Evolutionary conservation across 2,113 vertebrate species (phyloP), one percentile per base, ranked within the genome.

Genomic region (Nyctereutes procyonoides): DNA sequence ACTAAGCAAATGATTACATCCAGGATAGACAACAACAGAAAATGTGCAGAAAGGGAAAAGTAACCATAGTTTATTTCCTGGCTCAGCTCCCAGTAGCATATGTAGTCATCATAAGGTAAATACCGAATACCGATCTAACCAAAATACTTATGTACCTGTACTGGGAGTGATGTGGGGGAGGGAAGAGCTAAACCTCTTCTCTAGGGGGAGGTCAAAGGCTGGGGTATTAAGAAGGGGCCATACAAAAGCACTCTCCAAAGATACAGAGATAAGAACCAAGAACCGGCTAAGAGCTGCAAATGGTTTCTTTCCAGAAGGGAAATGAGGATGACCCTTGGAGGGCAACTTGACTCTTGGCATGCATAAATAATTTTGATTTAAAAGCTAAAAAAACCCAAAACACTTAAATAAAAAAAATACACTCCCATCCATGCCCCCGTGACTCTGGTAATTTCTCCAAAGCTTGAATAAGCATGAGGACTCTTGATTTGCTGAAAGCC

Each of bases 331-430:
- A 60, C 11, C 26, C n/a, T 13, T 20, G 4, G 2, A 84, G 26
- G 38, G 20, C 17, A 63, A 69, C 51, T 38, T 88, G 93, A 90
- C 43, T 90, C 81, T 85, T n/a, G 48, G 63, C 35, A 10, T 60
- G 26, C 51, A 88, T 81, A 63, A 56, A 67, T 26, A 24, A 86
- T 79, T 91, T 93, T 76, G 55, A 93, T 65, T 92, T 96, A 88
- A 87, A 95, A 94, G 28, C 20, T 28, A 26, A 13, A 65, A 32
- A 67, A n/a, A 16, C 26, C 26, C 43, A n/a, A 35, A 16, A 77
- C 17, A 20, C 74, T 71, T 12, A 77, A 85, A 32, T 38, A 38
- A 58, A 86, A 88, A 77, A 73, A 80, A 24, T 11, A 53, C 1
- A 55, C 20, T 82, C 10, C 83, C 76, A 56, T 38, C 43, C 81